These are phyloP conservation scores for Petrocephalus sullivani DNA, from an alignment of 2,797 vertebrate species.

Conservation along the genomic window DNA sequence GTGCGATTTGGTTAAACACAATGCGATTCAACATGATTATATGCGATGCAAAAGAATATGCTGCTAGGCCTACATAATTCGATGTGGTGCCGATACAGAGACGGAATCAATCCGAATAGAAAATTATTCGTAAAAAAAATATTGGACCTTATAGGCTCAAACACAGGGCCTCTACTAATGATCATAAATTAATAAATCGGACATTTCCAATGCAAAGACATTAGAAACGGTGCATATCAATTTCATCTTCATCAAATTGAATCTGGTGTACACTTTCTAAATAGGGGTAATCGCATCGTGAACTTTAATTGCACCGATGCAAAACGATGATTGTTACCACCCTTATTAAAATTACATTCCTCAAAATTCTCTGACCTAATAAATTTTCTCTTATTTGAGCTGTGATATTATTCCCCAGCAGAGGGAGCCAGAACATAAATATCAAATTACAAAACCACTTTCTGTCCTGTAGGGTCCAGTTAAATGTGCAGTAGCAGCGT, in stretches of 20 bases:
- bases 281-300: background rate
- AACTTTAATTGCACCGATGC: background rate
- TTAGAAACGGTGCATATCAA: background rate
- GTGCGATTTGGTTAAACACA: background rate
- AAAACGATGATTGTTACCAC: background rate
- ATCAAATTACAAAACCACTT: background rate
- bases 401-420: background rate
- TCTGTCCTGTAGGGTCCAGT: background rate
- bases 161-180: background rate
- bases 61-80: background rate
- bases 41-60: background rate
- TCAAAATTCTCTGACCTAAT: background rate
- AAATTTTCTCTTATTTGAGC: background rate
- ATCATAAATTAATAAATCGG: background rate
- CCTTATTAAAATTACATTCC: background rate
- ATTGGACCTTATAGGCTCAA: background rate
- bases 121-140: background rate
- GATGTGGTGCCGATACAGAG: background rate
- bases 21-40: background rate
- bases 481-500: no score
- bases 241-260: background rate
- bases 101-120: background rate
- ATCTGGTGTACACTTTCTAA: background rate
- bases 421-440: slow-evolving; percentile 1
- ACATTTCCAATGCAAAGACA: background rate